Evolutionary conservation across 2,113 vertebrate genomes (phyloP), one percentile per base, ranked within the genome.

Genomic region (Hypomesus transpacificus): DNA sequence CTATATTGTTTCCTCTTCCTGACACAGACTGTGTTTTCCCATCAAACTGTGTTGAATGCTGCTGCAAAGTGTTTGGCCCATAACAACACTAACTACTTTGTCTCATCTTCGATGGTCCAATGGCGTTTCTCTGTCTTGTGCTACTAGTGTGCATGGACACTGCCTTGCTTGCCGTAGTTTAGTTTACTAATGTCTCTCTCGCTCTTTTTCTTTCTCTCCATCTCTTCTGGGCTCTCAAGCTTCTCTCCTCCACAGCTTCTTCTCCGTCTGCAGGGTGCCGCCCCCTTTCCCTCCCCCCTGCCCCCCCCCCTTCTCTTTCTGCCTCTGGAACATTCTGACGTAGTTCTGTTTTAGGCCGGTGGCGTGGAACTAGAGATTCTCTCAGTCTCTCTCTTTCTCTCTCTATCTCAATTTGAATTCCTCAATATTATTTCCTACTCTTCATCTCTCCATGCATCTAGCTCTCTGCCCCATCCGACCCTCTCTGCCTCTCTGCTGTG

Each of bases 341-440:
- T 92, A 95, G 94, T 96, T 95, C 96, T 96, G 95, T 95, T 96
- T 96, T 95, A 95, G 95, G 93, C 87, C 89, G 95, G 95, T 96
- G 96, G 94, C 95, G 96, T 98, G 94, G 94, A 95, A 95, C 93
- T 89, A 87, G 93, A 81, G 93, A 91, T 93, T 91, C 83, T 87
- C 82, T 85, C 85, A n/a, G 16, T 56, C 53, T 56, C 53, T 56
- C 9, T n/a, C n/a, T 56, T n/a, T n/a, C 53, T 56, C 3, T 56
- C 17, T 56, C 17, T 56, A 6, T 4, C 31, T 3, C 7, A 34
- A 4, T 34, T 34, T 34, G 1, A 34, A 34, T 26, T 79, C 39
- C 39, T 46, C 8, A 2, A 11, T 46, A 46, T 46, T 1, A 13
- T 46, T 13, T 46, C 39, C 13, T 34, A 34, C 31, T 46, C 39